These are phyloP conservation scores for Eupelmus urozonus DNA, from an alignment of 2,888 invertebrate species.

Conservation along the genomic window DNA sequence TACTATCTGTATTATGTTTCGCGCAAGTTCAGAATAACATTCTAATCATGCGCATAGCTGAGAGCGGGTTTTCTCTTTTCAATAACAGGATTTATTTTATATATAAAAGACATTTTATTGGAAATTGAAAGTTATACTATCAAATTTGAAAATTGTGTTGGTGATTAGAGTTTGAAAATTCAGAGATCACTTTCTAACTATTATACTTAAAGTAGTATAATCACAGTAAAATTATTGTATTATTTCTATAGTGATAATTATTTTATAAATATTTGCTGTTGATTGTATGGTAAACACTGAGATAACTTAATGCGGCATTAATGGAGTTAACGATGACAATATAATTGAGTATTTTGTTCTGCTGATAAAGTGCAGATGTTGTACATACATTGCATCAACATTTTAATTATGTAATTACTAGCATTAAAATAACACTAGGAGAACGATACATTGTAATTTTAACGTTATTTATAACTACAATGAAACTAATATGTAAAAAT, in stretches of 20 bases:
- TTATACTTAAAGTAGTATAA: too few species aligned
- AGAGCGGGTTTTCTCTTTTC: conserved; percentile 14
- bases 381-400: neutral
- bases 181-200: too few species aligned
- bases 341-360: conserved; percentile 10
- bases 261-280: too few species aligned
- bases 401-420: conserved; percentile 18
- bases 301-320: conserved; percentile 1
- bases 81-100: neutral
- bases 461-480: neutral
- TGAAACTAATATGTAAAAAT: too few species aligned
- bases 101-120: neutral
- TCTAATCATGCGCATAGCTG: conserved; percentile 18
- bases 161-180: neutral
- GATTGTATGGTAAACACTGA: too few species aligned
- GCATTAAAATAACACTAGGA: neutral
- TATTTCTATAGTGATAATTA: too few species aligned
- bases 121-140: too few species aligned
- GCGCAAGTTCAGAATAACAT: neutral
- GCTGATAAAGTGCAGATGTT: neutral
- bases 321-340: conserved; percentile 13
- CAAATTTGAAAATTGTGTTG: neutral
- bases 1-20: conserved; percentile 17
- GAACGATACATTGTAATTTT: too few species aligned
- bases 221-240: neutral